phyloP scores from a whole-genome alignment of 2,797 vertebrate species.

The Anguilla anguilla region DNA sequence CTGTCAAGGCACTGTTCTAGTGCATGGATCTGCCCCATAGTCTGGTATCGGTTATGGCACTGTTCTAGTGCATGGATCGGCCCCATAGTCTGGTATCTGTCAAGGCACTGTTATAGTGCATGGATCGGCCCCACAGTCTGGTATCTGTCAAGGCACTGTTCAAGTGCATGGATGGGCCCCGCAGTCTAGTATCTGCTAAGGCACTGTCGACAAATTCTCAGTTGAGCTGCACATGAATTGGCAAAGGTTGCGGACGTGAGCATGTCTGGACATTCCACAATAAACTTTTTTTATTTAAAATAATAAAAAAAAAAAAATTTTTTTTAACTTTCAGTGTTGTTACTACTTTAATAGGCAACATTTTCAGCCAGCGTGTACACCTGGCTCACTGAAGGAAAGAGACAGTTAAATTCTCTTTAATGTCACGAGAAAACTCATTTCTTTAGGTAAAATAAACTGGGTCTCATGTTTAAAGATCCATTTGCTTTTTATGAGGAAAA shows the following conservation, averaged over 20 bases:
- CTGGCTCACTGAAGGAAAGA: not conserved
- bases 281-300: too few species aligned
- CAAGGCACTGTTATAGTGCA: too few species aligned
- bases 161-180: too few species aligned
- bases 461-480: not conserved
- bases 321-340: too few species aligned
- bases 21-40: too few species aligned
- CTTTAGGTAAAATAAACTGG: not conserved
- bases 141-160: too few species aligned
- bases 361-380: not conserved
- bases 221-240: too few species aligned
- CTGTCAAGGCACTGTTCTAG: not conserved
- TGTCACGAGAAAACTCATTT: not conserved
- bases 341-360: not conserved
- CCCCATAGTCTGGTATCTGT: not conserved
- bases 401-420: not conserved
- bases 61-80: not conserved
- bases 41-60: not conserved
- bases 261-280: too few species aligned
- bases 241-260: too few species aligned
- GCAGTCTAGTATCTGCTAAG: too few species aligned
- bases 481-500: not conserved
- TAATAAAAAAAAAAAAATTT: too few species aligned
- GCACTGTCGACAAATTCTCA: not conserved
- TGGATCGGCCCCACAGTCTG: too few species aligned